phyloP scores from a whole-genome alignment of 1,140 invertebrate species.

The Dinothrombium tinctorium region DNA sequence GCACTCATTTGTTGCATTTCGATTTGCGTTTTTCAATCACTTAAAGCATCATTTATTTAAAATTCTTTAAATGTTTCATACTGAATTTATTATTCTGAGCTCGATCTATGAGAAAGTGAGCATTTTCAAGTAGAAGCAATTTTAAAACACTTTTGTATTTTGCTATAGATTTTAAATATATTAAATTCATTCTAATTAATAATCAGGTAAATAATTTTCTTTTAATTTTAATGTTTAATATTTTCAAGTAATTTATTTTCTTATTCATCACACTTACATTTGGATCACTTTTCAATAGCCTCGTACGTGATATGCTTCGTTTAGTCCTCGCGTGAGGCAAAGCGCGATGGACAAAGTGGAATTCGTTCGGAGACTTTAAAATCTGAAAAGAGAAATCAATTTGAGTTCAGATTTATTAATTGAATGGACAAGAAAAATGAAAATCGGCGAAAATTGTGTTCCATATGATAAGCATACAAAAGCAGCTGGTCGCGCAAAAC shows the following conservation, averaged over 20 bases:
- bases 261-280: constrained; percentile 36
- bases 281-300: constrained; percentile 65
- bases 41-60: no score
- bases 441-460: no score
- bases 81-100: not conserved
- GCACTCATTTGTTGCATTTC: no score
- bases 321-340: constrained; percentile 57
- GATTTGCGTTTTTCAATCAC: no score
- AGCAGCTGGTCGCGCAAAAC: not conserved
- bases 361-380: constrained; percentile 55
- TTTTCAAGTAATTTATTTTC: no score
- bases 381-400: constrained; percentile 30
- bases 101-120: not conserved
- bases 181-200: not conserved
- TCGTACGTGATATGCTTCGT: constrained; percentile 57
- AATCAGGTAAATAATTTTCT: not conserved
- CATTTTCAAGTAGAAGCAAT: not conserved
- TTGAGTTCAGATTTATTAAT: not conserved
- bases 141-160: not conserved
- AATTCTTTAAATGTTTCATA: no score
- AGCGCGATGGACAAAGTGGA: constrained; percentile 68
- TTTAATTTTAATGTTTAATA: no score
- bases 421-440: not conserved
- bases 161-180: not conserved
- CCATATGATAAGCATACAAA: not conserved